Conservation (phyloP, 1,140 invertebrate genomes). For the Euura saliciscinereae region DNA sequence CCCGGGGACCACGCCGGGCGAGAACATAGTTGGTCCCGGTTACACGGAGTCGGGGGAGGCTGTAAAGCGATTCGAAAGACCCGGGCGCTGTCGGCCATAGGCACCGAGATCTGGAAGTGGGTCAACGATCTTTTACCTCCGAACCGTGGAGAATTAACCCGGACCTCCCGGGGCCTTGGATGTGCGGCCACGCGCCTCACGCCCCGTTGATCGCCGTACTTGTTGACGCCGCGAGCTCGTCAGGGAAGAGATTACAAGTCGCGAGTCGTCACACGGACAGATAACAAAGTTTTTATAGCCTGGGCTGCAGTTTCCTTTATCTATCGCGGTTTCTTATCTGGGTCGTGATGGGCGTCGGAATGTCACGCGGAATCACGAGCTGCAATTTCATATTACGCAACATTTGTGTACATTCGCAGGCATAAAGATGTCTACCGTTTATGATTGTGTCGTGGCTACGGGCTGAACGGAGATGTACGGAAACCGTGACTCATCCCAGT, state of each 20-base stretch:
- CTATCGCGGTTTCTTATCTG: background rate
- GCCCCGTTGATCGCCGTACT: background rate
- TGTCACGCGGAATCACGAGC: background rate
- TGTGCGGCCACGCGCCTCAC: background rate
- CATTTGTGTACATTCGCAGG: too few species aligned
- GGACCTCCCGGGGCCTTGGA: slow-evolving; percentile 2
- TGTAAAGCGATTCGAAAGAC: slow-evolving; percentile 1
- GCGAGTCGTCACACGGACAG: background rate
- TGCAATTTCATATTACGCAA: background rate
- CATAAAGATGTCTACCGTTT: too few species aligned
- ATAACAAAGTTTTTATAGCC: background rate
- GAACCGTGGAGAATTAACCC: background rate
- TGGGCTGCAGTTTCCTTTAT: background rate
- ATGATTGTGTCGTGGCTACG: too few species aligned
- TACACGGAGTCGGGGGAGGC: background rate
- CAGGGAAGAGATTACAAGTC: background rate
- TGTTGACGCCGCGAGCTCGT: background rate
- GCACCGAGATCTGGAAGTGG: background rate
- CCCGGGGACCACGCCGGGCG: background rate
- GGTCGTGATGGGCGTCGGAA: background rate
- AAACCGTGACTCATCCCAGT: too few species aligned
- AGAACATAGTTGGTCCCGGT: background rate
- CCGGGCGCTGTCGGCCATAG: background rate
- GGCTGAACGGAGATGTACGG: too few species aligned
- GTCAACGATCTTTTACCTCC: background rate